A percentile compares a stretch with the other conserved stretches of the same genome.
phyloP scores from a whole-genome alignment of 2,113 vertebrate species.

The Prolemur simus region DNA sequence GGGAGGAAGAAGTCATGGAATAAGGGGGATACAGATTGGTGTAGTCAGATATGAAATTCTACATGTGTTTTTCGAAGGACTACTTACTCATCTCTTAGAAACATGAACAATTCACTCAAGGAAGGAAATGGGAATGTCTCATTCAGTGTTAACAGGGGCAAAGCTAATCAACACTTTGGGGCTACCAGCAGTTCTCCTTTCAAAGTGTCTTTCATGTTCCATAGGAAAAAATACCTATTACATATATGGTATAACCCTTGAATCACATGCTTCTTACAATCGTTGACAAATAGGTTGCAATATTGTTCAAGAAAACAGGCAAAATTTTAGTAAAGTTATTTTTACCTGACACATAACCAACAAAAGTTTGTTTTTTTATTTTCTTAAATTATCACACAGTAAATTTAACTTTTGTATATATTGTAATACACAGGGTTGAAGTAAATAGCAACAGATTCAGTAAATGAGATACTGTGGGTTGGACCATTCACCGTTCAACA shows the following conservation, averaged over 20 bases:
- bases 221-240: not conserved
- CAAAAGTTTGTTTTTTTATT: not conserved
- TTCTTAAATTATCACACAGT: not conserved
- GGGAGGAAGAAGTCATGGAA: not conserved
- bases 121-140: not conserved
- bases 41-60: not conserved
- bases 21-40: not conserved
- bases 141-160: not conserved
- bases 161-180: not conserved
- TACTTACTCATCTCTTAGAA: not conserved
- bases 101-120: not conserved
- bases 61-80: not conserved
- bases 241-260: no score
- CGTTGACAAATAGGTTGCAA: not conserved
- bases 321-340: not conserved
- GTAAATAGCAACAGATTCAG: not conserved
- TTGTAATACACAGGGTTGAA: not conserved
- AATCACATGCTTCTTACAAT: not conserved
- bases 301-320: not conserved
- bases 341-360: not conserved
- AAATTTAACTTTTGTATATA: not conserved
- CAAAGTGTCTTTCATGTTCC: not conserved
- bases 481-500: not conserved
- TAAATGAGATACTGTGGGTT: not conserved
- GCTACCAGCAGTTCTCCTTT: not conserved